phyloP scores from a whole-genome alignment of 2,113 vertebrate species.

The Triplophysa dalaica region DNA sequence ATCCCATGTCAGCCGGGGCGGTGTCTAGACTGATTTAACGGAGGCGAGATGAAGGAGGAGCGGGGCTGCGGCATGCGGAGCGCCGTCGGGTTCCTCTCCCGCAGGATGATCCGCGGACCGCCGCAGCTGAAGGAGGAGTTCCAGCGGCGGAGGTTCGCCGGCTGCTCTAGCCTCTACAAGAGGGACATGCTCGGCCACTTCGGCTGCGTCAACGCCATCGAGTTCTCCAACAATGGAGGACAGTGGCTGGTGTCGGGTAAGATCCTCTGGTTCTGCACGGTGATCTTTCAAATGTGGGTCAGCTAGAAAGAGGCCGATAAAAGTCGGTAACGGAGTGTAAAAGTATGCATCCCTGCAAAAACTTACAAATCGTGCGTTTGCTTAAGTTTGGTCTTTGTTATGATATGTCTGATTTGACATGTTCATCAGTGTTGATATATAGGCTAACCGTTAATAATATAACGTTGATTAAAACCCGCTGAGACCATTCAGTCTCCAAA shows the following conservation, averaged over 20 bases:
- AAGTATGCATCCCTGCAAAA: not conserved
- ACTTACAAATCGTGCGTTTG: not conserved
- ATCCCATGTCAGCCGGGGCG: not conserved
- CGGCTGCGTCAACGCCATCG: conserved; percentile 98
- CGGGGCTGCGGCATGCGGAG: conserved; percentile 89
- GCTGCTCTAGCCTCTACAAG: conserved; percentile 93
- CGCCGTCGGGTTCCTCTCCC: conserved; percentile 93
- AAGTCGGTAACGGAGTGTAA: not conserved
- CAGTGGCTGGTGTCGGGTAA: conserved; percentile 97
- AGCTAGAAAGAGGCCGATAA: not conserved
- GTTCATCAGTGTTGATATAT: not conserved
- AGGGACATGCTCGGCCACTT: conserved; percentile 96
- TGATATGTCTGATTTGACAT: not conserved
- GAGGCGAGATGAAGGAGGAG: conserved; percentile 80
- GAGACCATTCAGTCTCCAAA: no score
- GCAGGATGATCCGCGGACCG: conserved; percentile 85
- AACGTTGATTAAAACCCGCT: no score
- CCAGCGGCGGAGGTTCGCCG: conserved; percentile 88
- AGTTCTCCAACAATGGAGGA: conserved; percentile 98
- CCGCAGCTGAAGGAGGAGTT: conserved; percentile 93
- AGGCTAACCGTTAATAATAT: no score
- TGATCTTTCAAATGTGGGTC: conserved; percentile 29
- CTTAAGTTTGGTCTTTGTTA: not conserved
- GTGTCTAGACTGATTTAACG: not conserved
- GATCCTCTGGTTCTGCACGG: conserved; percentile 54